Conservation (phyloP, 2,113 vertebrate species). For the Ammodytes marinus region DNA sequence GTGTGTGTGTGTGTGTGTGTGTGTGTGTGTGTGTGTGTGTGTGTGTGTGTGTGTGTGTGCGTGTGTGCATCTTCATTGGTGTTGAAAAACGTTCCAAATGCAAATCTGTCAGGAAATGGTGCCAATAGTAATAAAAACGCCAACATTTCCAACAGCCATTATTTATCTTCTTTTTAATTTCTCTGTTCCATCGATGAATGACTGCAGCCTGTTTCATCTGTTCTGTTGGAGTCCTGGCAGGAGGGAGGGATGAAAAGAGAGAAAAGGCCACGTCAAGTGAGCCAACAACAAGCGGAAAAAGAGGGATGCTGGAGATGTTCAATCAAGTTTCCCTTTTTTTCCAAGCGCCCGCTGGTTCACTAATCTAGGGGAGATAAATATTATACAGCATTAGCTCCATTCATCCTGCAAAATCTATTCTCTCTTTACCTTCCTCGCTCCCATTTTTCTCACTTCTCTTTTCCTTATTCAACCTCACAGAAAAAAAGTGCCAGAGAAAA, state of each 20-base stretch:
- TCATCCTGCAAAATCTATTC: conserved; percentile 66
- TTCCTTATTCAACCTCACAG: conserved; percentile 45
- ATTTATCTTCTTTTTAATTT: conserved; percentile 55
- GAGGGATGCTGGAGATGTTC: conserved; percentile 65
- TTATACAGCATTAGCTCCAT: conserved; percentile 69
- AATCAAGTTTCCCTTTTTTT: conserved; percentile 50
- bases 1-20: too few relatives aligned
- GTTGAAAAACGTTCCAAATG: conserved; percentile 42
- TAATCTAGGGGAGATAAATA: conserved; percentile 71
- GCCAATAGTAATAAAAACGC: conserved; percentile 41
- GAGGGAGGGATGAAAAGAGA: conserved; percentile 28
- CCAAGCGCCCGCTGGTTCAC: conserved; percentile 19
- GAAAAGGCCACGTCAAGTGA: conserved; percentile 25
- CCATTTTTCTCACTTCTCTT: conserved; percentile 22
- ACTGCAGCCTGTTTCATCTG: conserved; percentile 36
- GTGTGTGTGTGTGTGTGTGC: conserved; percentile 10
- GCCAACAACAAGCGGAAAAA: conserved; percentile 39
- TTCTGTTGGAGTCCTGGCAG: conserved; percentile 39
- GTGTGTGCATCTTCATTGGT: conserved; percentile 42
- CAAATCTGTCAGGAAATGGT: conserved; percentile 31
- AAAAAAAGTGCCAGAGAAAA: conserved; percentile 48
- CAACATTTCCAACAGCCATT: conserved; percentile 14
- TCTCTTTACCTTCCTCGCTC: conserved; percentile 15
- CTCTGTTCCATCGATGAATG: conserved; percentile 29
- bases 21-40: too few relatives aligned